A percentile compares a stretch with the other conserved stretches of the same genome.
Conservation (phyloP, 1,140 invertebrate species). For the Drosophila equinoxialis region DNA sequence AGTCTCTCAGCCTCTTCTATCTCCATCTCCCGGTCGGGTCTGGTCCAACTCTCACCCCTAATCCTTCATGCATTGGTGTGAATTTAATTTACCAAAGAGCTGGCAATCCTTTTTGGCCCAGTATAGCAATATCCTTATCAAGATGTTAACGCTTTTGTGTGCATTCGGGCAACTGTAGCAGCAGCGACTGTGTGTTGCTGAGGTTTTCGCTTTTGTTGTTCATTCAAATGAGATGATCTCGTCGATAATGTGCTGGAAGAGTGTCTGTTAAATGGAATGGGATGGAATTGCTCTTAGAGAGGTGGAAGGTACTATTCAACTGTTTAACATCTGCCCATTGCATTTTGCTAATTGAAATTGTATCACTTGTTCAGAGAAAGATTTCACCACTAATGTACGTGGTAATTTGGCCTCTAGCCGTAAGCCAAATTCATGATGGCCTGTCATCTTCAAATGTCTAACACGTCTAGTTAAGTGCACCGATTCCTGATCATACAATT, state of each 20-base stretch:
- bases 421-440: slow-evolving; percentile 27
- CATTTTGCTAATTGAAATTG: slow-evolving; percentile 72
- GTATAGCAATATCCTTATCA: slow-evolving; percentile 47
- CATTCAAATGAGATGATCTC: slow-evolving; percentile 61
- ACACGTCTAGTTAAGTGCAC: slow-evolving; percentile 73
- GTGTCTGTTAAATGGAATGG: background rate
- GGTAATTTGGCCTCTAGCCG: background rate
- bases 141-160: slow-evolving; percentile 48
- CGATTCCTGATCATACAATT: slow-evolving; percentile 68
- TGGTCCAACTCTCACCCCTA: slow-evolving; percentile 56
- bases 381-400: background rate
- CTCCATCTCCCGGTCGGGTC: background rate
- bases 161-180: slow-evolving; percentile 26
- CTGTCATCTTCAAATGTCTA: slow-evolving; percentile 79
- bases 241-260: slow-evolving; percentile 32
- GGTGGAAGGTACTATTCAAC: background rate
- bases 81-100: slow-evolving; percentile 81
- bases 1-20: background rate
- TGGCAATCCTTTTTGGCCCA: slow-evolving; percentile 59
- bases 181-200: too few relatives aligned
- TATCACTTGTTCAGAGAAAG: background rate
- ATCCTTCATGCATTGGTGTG: slow-evolving; percentile 62
- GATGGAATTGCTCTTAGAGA: too few relatives aligned
- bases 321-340: slow-evolving; percentile 40
- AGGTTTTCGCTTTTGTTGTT: slow-evolving; percentile 43